Evolutionary conservation across 2,113 vertebrate species (phyloP), one percentile per base, ranked within the genome.

Genomic region (Psophia crepitans): DNA sequence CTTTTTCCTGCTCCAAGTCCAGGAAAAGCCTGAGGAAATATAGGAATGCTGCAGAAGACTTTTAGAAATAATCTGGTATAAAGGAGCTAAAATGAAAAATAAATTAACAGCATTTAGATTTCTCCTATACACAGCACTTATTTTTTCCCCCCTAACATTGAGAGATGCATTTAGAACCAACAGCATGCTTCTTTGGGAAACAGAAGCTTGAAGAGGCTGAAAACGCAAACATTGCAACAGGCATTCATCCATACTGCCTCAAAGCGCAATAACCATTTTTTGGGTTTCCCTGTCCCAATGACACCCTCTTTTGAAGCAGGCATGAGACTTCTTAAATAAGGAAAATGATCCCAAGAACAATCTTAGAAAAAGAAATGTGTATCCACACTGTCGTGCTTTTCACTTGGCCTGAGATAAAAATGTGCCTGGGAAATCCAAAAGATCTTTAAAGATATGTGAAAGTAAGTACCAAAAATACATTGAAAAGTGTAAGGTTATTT

Each of bases 71-170:
- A 68, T 48, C 35, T 75, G 33, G 14, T 66, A 69, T 8, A 76
- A 39, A 87, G 70, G 11, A 65, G 23, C 41, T 23, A 60, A 84
- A 30, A 74, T 28, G 19, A 74, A 64, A 90, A 68, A 73, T 28
- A 80, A 71, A 65, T 27, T 2, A 90, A 43, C 30, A 61, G 17
- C 5, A n/a, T 69, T 75, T 57, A 41, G 44, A 35, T 63, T 54
- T 86, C 26, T 68, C 53, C 9, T 39, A 13, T 10, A 56, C 9
- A 39, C 1, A 4, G 22, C 48, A 48, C 7, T 8, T 79, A 13
- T 7, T 17, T 5, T 16, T 5, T 9, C 8, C 12, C 4, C 7
- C 5, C 3, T 1, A 8, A 13, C 1, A 14, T 63, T 49, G 85
- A 58, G 81, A 92, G 37, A 64, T 27, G 23, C 53, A 35, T 37